These are phyloP conservation scores for Choloepus hoffmanni DNA, from an alignment of 2,113 vertebrate species.

Conservation along the genomic window DNA sequence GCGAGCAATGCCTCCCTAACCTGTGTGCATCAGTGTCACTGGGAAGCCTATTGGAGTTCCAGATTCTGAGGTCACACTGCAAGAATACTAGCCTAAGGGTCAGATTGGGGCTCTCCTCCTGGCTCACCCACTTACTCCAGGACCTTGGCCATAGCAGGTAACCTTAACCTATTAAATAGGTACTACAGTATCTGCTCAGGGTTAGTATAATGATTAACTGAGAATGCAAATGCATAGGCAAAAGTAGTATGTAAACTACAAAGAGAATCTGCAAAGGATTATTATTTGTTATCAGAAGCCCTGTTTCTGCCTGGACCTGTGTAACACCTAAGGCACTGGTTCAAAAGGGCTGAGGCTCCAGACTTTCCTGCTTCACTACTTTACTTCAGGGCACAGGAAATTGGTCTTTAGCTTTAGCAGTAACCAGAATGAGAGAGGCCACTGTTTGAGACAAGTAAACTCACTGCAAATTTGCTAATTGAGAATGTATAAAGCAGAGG, in stretches of 20 bases:
- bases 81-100: not conserved
- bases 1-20: not conserved
- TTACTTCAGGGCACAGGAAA: not conserved
- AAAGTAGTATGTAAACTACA: not conserved
- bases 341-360: not conserved
- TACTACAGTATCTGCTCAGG: not conserved
- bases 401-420: slow-evolving; percentile 1
- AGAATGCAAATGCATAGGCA: not conserved
- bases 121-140: not conserved
- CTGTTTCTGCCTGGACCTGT: not conserved
- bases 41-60: not conserved
- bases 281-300: not conserved
- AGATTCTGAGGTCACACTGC: not conserved
- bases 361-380: not conserved
- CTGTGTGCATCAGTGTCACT: not conserved
- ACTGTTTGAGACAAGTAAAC: slow-evolving; percentile 18
- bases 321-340: not conserved
- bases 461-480: not conserved
- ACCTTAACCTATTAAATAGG: not conserved
- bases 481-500: not conserved
- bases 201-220: not conserved
- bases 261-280: not conserved
- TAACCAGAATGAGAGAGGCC: slow-evolving; percentile 30
- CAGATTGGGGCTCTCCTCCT: not conserved
- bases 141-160: not conserved